A percentile compares a stretch with the other conserved stretches of the same genome.
Evolutionary conservation across 2,888 invertebrate genomes (phyloP).

Genomic region (Odontocerum albicorne): DNA sequence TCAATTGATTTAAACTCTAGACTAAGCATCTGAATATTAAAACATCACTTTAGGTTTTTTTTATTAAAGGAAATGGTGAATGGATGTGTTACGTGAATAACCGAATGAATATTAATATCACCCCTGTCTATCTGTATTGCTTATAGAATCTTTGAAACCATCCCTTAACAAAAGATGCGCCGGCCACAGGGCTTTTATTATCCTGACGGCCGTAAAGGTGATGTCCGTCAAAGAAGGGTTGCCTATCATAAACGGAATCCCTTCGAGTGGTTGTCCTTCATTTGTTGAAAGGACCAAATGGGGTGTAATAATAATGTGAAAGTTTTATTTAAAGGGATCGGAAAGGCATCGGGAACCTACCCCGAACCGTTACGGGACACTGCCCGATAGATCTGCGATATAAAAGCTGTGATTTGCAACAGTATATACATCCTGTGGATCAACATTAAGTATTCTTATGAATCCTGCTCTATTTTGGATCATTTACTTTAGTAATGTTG

Average conservation of each 20-base stretch:
- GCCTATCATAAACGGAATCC: slow-evolving; percentile 25
- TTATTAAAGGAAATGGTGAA: no score
- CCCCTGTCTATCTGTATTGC: no score
- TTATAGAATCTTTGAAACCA: background rate
- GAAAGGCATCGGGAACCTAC: slow-evolving; percentile 15
- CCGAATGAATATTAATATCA: no score
- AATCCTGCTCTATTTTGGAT: no score
- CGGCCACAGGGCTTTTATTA: background rate
- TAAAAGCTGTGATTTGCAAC: slow-evolving; percentile 1
- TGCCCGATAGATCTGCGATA: slow-evolving; percentile 11
- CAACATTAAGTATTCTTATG: slow-evolving; percentile 7
- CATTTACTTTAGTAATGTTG: no score
- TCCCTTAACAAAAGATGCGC: background rate
- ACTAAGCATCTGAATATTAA: no score
- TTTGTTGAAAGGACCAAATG: slow-evolving; percentile 29
- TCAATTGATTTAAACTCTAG: no score
- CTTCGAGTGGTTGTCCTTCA: slow-evolving; percentile 17
- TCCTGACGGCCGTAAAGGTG: slow-evolving; percentile 16
- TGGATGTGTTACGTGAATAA: no score
- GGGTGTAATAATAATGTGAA: slow-evolving; percentile 25
- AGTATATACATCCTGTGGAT: no score
- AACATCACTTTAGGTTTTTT: no score
- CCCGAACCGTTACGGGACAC: slow-evolving; percentile 19
- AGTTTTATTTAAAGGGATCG: slow-evolving; percentile 28
- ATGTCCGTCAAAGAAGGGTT: slow-evolving; percentile 16